Evolutionary conservation across 2,113 vertebrate species (phyloP).

Genomic region (Syrrhaptes paradoxus): DNA sequence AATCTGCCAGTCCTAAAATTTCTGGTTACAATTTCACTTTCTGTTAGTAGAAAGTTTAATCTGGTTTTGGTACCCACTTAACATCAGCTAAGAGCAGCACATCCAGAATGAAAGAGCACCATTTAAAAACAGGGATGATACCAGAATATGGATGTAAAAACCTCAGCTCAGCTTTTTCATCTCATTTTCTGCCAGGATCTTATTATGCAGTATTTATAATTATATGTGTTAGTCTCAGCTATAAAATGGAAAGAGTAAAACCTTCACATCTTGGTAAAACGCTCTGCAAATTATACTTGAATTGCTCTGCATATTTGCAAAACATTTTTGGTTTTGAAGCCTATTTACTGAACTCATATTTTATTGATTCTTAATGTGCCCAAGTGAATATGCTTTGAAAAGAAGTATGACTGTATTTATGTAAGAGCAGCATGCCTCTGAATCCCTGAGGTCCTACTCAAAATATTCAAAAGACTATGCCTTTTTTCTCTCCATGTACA

Average conservation of each 20-base stretch:
- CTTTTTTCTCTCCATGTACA: neutral
- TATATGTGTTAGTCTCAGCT: neutral
- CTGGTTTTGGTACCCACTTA: neutral
- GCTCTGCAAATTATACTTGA: neutral
- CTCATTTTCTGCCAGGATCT: neutral
- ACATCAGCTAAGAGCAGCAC: neutral
- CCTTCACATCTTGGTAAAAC: neutral
- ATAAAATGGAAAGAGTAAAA: neutral
- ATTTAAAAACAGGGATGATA: neutral
- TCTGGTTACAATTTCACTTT: neutral
- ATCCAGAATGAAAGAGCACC: neutral
- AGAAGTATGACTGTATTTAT: neutral
- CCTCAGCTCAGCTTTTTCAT: neutral
- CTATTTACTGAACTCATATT: neutral
- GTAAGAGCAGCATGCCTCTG: neutral
- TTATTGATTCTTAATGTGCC: neutral
- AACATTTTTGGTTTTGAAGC: neutral
- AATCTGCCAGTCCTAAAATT: neutral
- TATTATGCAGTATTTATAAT: neutral
- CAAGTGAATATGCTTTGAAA: neutral
- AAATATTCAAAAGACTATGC: neutral
- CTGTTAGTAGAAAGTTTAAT: neutral
- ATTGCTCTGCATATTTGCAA: neutral
- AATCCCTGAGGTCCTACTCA: neutral
- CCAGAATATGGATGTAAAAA: neutral